A percentile compares a stretch with the other conserved stretches of the same genome.
phyloP scores from a whole-genome alignment of 2,797 vertebrate genomes.

The Hydrophis major region DNA sequence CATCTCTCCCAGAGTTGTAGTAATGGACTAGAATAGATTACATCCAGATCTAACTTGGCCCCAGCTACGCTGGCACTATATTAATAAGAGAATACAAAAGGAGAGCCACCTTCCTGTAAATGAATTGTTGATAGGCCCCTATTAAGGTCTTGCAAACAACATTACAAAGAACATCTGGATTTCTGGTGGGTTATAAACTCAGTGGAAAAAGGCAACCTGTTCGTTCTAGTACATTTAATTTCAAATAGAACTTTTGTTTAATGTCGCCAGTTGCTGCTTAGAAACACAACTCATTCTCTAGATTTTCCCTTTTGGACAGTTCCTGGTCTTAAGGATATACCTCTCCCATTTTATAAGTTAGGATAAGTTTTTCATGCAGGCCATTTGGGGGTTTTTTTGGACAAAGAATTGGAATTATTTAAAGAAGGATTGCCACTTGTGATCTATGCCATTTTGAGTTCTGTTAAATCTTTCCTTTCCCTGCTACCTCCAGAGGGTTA shows the following conservation, averaged over 20 bases:
- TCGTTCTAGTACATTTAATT: neutral
- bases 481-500: neutral
- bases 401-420: neutral
- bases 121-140: slow-evolving; percentile 1
- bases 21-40: slow-evolving; percentile 36
- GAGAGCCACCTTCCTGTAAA: neutral
- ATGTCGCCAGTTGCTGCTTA: neutral
- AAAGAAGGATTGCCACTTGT: neutral
- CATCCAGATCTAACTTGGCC: slow-evolving; percentile 24
- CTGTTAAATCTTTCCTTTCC: neutral
- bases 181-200: neutral
- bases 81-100: slow-evolving; percentile 24
- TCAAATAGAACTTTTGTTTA: neutral
- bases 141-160: neutral
- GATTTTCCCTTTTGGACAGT: neutral
- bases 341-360: neutral
- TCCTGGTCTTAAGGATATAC: neutral
- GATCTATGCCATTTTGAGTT: neutral
- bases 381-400: too few relatives aligned
- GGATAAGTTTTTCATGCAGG: neutral
- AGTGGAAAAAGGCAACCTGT: neutral
- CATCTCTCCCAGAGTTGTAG: slow-evolving; percentile 1
- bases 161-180: neutral
- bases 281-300: neutral
- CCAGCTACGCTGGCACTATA: slow-evolving; percentile 4